These are phyloP conservation scores for Danio aesculapii DNA, from an alignment of 2,797 vertebrate genomes.

Conservation along the genomic window DNA sequence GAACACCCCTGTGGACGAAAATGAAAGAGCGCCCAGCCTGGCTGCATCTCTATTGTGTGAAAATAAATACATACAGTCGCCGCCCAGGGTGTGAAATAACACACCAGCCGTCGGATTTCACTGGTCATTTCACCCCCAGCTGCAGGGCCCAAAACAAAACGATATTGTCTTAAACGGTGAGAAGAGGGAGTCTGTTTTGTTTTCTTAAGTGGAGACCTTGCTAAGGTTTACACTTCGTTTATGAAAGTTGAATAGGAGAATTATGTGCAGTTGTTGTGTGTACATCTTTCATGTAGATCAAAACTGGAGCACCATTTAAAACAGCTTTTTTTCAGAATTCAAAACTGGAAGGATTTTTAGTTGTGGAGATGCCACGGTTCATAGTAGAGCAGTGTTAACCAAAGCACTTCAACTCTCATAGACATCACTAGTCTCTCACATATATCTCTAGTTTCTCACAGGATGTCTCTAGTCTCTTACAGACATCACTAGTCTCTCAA, in stretches of 20 bases:
- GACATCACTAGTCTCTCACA: too few relatives aligned
- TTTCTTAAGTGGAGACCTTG: constrained; percentile 55
- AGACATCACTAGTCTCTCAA: too few relatives aligned
- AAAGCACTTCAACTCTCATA: too few relatives aligned
- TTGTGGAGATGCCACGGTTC: too few relatives aligned
- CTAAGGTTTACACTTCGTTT: constrained; percentile 48
- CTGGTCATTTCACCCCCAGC: constrained; percentile 73
- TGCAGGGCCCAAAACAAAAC: constrained; percentile 67
- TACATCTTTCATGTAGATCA: too few relatives aligned
- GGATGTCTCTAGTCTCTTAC: too few relatives aligned
- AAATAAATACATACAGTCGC: constrained; percentile 70
- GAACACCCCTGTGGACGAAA: constrained; percentile 63
- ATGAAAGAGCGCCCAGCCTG: constrained; percentile 61
- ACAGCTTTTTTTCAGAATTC: too few relatives aligned
- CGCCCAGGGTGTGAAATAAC: constrained; percentile 73
- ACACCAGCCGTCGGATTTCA: constrained; percentile 68
- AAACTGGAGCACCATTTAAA: too few relatives aligned
- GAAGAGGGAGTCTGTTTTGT: constrained; percentile 54
- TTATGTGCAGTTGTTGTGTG: too few relatives aligned
- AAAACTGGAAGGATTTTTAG: too few relatives aligned
- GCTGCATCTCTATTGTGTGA: constrained; percentile 69
- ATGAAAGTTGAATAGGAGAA: constrained; percentile 27
- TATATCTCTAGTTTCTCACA: too few relatives aligned
- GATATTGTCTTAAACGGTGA: constrained; percentile 67
- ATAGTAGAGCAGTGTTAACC: too few relatives aligned